Base-by-base conservation (phyloP, 2,113 vertebrate species). In the Sander vitreus region DNA sequence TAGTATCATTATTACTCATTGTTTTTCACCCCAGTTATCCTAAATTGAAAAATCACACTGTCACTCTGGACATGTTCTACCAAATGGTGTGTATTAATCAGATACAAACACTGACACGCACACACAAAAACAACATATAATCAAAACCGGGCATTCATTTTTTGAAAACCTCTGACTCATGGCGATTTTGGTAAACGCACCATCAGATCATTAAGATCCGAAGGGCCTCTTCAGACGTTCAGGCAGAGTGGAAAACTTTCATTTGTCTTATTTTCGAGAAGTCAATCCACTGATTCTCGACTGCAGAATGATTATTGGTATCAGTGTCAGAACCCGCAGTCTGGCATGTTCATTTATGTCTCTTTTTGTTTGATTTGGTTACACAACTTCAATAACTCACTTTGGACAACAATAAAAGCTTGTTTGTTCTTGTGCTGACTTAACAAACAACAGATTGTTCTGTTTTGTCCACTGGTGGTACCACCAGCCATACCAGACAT, bases 361-460 rank as follows among this genome's bases (percentile, higher is more conserved):
- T 60, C 10, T n/a, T 67, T 66, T 23, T 68, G 27, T 73, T 80
- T 73, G 27, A 81, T 77, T 68, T 63, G 39, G 59, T 80, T 72
- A 58, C 53, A 66, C 51, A 81, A 73, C 51, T 19, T 79, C 30
- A 54, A 81, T 63, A 67, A 75, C 51, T 73, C 72, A 19, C 67
- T 67, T n/a, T 19, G 30, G 21, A 45, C 65, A 80, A 92, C 83
- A 91, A 91, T 70, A 50, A 54, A 23, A n/a, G 71, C 47, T 65
- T 89, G 86, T 91, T 91, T 91, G 90, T 90, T 76, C 75, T 54
- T 73, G 50, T 70, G 68, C 13, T 39, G 63, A 68, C 88, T 85
- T 83, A 86, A 91, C 88, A 91, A 89, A 93, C 73, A 84, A 73
- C 78, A 73, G 83, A 75, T 85, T 94, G 84, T 92, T 91, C 83